Evolutionary conservation across 2,888 invertebrate species (phyloP).

Genomic region (Philereme vetulata): DNA sequence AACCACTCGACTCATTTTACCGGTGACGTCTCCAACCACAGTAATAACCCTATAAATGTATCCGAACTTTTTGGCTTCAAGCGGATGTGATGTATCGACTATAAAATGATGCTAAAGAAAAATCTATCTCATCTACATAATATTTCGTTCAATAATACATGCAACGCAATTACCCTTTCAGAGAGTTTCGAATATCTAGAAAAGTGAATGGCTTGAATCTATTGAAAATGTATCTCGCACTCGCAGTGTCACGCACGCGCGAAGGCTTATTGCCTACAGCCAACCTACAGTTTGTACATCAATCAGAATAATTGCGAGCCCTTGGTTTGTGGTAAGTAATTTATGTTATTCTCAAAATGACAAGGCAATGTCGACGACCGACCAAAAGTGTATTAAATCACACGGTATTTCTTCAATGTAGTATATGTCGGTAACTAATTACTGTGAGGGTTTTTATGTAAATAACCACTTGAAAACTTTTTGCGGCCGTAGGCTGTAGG

Average conservation of each 20-base stretch:
- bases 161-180: background rate
- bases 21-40: slow-evolving; percentile 1
- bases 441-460: slow-evolving; percentile 9
- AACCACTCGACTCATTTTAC: background rate
- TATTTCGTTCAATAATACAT: background rate
- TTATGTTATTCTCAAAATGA: slow-evolving; percentile 32
- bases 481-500: background rate
- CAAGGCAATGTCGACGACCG: slow-evolving; percentile 30
- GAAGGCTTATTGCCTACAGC: slow-evolving; percentile 8
- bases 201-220: background rate
- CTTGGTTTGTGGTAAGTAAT: slow-evolving; percentile 39
- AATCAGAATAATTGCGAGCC: slow-evolving; percentile 35
- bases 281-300: slow-evolving; percentile 19
- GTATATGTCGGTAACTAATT: slow-evolving; percentile 10
- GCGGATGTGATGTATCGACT: slow-evolving; percentile 15
- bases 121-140: background rate
- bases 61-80: background rate
- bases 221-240: background rate
- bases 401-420: slow-evolving; percentile 7
- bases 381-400: slow-evolving; percentile 31
- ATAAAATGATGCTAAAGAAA: slow-evolving; percentile 14
- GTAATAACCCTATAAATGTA: no score
- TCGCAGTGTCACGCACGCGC: slow-evolving; percentile 13
- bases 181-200: no score
- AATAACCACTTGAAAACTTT: slow-evolving; percentile 6